Evolutionary conservation across 2,888 invertebrate genomes (phyloP), one percentile per base, ranked within the genome.

Genomic region (Spodoptera littoralis): DNA sequence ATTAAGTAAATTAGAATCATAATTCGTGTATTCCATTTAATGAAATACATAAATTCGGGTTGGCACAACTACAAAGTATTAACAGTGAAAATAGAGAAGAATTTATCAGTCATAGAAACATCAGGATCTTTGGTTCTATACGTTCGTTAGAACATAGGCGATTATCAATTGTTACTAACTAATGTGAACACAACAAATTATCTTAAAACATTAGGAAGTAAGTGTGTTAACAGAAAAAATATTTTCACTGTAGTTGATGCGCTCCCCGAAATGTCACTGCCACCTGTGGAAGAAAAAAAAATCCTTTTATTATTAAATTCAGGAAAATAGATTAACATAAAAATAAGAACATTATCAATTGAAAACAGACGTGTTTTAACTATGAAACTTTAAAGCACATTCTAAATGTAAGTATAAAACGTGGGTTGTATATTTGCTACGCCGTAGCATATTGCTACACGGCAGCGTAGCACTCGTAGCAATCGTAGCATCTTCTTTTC

Each of bases 41-140:
- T 93, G 93, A 92, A 93, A 92, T 85, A 92, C 90, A 88, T 91
- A 93, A 93, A 93, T 93, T 93, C 93, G 93, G 93, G 89, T 93
- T 93, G 93, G 92, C 93, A 93, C 92, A 92, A 92, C 92, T 92
- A 93, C 88, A 88, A 89, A 87, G 84, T 89, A 89, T 88, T 80
- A 91, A 92, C 90, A 88, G 85, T 90, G 85, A 84, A 91, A 87
- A 90, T 87, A 88, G 78, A 83, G 82, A 89, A 87, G 84, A 87
- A 84, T 86, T 76, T 81, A 75, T 92, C 88, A 90, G 88, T 91
- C 89, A 80, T 86, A 85, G 85, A 87, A 88, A 87, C 83, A 51
- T 69, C 54, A 82, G 79, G 77, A 65, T 73, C 65, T 65, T 73
- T 79, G 72, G 75, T 74, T 80, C 74, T 79, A 75, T 66, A 71